A percentile compares a stretch with the other conserved stretches of the same genome.
Evolutionary conservation across 2,113 vertebrate species (phyloP).

Genomic region (Pantherophis guttatus): DNA sequence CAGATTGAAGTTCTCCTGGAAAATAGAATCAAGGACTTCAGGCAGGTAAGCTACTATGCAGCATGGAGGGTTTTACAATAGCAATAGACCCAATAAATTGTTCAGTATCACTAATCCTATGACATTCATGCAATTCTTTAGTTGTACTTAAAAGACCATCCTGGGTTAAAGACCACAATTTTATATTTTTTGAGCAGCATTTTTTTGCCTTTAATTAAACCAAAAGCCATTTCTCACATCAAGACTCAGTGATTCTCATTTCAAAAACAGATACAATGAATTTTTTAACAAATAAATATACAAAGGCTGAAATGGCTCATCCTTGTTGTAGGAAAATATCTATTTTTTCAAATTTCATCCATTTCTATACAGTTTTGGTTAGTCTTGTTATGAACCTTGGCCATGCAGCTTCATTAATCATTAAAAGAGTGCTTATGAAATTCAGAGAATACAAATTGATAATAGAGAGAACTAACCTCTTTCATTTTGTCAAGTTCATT

Average conservation of each 20-base stretch:
- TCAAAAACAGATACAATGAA: not conserved
- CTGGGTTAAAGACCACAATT: not conserved
- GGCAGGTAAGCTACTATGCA: not conserved
- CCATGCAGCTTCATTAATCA: not conserved
- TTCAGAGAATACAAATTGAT: not conserved
- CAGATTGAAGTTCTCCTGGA: not conserved
- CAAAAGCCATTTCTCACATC: not conserved
- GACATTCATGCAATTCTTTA: not conserved
- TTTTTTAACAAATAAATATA: not conserved
- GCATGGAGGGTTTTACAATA: not conserved
- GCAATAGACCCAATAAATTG: not conserved
- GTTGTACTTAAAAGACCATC: not conserved
- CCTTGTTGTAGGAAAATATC: not conserved
- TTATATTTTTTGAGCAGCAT: not conserved
- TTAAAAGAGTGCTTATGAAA: not conserved
- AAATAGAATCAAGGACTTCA: not conserved
- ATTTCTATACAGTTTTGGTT: not conserved
- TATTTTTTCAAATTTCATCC: not conserved
- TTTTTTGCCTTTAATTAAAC: not conserved
- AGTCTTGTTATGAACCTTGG: not conserved
- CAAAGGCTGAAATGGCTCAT: not conserved
- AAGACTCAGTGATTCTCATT: not conserved
- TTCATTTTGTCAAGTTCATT: constrained; percentile 95
- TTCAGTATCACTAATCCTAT: not conserved
- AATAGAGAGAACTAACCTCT: constrained; percentile 78